Base-by-base conservation (phyloP, 2,888 invertebrate species). In the Heliconius ismenius region DNA sequence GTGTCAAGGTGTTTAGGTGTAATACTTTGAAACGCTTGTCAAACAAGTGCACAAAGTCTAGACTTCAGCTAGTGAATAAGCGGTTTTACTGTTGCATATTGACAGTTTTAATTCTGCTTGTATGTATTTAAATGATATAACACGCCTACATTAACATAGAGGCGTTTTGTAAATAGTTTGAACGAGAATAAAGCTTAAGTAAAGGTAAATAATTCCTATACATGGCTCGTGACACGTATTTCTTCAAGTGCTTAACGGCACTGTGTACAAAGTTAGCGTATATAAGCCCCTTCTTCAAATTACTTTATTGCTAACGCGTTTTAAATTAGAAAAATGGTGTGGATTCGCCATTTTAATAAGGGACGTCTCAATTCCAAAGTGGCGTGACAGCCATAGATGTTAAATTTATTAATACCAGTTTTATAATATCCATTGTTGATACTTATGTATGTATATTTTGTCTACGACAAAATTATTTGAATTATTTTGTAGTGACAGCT, bases 11-110 rank as follows among this genome's bases (percentile, higher is more conserved):
- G 82, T 81, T 83, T 83, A 85, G 86, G 83, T 84, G 80, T 85
- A 85, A 86, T 84, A 75, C 90, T 91, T 89, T 90, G 89, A 83
- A 84, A 86, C 87, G 92, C 93, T 93, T 93, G 93, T 93, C 86
- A 92, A 87, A 93, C 93, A 92, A 92, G 93, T 87, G 91, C 91
- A 89, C 90, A 90, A 89, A 89, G 90, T 91, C 85, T 90, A 86
- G 82, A 86, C 87, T 88, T 88, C 88, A 86, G 82, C 80, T 89
- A 88, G 86, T 49, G 26, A 86, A 86, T 89, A 90, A 90, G 90
- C 77, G 80, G 78, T 79, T 70, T 39, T 70, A 76, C 88, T 88
- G 89, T 89, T 87, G 84, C n/a, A 26, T 84, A 83, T 74, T 81
- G 80, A 75, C 73, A 63, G 63, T 78, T 70, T 74, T 62, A 77